Base-by-base conservation (phyloP, 2,797 vertebrate genomes). In the Corythornis leucogaster region DNA sequence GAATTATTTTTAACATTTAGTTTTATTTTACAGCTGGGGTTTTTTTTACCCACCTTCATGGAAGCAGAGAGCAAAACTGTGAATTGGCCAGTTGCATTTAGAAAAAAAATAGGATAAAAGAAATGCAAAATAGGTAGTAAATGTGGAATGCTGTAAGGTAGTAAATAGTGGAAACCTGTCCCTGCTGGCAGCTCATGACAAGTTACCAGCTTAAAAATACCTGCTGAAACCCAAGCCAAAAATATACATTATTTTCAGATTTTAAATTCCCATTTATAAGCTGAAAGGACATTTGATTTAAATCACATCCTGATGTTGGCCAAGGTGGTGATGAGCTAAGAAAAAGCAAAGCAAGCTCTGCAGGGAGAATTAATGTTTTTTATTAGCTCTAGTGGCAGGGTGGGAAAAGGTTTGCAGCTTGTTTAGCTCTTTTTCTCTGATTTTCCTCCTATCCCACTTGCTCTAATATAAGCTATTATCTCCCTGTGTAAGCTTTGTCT, bases 381-480 rank as follows among this genome's bases (percentile, higher is more conserved):
- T 80, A 68, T 82, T 85, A 82, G 54, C 40, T 79, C 76, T 80
- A 40, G 55, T 53, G 57, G 77, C 18, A 87, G 42, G 24, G 57
- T 85, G 68, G 31, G 81, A 94, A 92, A 83, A 93, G 79, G 79
- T 90, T 80, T 85, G 62, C 58, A 28, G 33, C 66, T 71, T 43
- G 54, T 95, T 95, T 83, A 89, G 57, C 26, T 40, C 45, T 81
- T 80, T 62, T 53, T 48, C 50, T 68, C 84, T 83, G 71, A 90
- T 94, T 92, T 90, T 85, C 76, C 69, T 74, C 77, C 30, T 90
- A 40, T 68, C 58, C 57, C 54, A 54, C 64, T 77, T 74, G 73
- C 69, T 62, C 54, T 92, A 78, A 95, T 51, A 87, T 6, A 92
- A 92, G 89, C 69, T 85, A 83, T 94, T 95, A 95, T 89, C 84